Conservation (phyloP, 2,888 invertebrate species). For the Noctua janthe region DNA sequence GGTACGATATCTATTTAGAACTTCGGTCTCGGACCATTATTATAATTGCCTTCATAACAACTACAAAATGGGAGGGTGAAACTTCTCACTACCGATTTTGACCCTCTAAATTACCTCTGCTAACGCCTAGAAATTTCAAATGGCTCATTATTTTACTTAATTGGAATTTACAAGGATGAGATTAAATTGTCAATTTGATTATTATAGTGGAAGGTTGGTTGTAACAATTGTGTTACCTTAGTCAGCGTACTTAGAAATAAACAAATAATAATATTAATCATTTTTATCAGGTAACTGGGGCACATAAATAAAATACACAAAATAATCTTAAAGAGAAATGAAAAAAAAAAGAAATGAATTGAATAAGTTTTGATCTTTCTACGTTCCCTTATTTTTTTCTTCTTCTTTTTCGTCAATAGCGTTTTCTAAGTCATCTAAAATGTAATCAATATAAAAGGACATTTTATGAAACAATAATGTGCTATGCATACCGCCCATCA, state of each 20-base stretch:
- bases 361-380: not conserved
- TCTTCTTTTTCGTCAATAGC: not conserved
- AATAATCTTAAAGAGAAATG: too few species aligned
- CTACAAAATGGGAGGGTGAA: slow-evolving; percentile 47
- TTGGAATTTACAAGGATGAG: slow-evolving; percentile 47
- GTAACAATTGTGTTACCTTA: not conserved
- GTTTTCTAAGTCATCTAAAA: not conserved
- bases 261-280: too few species aligned
- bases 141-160: slow-evolving; percentile 56
- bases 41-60: slow-evolving; percentile 58
- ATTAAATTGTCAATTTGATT: slow-evolving; percentile 45
- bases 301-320: too few species aligned
- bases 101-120: slow-evolving; percentile 57
- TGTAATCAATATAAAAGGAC: not conserved
- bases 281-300: too few species aligned
- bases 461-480: not conserved
- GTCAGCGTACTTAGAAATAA: not conserved
- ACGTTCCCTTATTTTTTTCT: not conserved
- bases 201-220: slow-evolving; percentile 22
- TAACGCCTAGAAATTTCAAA: slow-evolving; percentile 46
- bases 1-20: slow-evolving; percentile 49
- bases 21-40: slow-evolving; percentile 54
- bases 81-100: slow-evolving; percentile 47
- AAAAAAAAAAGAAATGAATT: too few species aligned
- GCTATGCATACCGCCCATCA: too few species aligned